phyloP scores from a whole-genome alignment of 2,113 vertebrate genomes.

The Talpa occidentalis region DNA sequence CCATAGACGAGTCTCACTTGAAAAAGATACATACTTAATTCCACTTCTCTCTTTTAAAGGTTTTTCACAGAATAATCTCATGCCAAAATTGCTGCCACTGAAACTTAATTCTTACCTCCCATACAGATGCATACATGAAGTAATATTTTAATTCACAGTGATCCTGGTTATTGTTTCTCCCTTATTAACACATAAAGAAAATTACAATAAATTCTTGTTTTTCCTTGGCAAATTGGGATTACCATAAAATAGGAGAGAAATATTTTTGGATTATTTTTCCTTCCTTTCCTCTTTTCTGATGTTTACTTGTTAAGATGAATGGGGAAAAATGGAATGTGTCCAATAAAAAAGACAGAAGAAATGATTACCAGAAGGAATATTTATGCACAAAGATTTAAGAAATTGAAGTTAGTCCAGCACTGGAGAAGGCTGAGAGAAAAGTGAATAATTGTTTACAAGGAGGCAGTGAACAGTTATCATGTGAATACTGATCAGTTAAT shows the following conservation, averaged over 20 bases:
- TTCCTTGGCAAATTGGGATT: not conserved
- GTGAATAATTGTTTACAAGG: slow-evolving; percentile 1
- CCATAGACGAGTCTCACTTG: not conserved
- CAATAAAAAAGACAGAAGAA: slow-evolving; percentile 36
- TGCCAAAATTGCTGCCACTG: not conserved
- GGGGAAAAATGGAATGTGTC: not conserved
- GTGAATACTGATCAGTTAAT: not conserved
- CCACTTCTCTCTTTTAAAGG: not conserved
- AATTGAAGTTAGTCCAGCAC: not conserved
- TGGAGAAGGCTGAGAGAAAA: not conserved
- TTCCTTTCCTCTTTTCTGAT: not conserved
- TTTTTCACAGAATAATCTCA: not conserved
- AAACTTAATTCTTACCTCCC: not conserved
- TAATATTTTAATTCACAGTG: not conserved
- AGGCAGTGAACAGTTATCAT: not conserved
- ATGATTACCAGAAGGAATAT: not conserved
- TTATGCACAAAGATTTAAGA: slow-evolving; percentile 6
- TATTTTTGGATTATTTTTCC: not conserved
- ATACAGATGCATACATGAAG: not conserved
- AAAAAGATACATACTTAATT: not conserved
- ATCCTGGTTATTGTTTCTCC: not conserved
- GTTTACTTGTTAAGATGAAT: not conserved
- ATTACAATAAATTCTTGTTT: not conserved
- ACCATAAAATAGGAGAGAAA: not conserved
- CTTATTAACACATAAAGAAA: not conserved